Conservation (phyloP, 2,797 vertebrate species). For the Orientallactaga sibirica region DNA sequence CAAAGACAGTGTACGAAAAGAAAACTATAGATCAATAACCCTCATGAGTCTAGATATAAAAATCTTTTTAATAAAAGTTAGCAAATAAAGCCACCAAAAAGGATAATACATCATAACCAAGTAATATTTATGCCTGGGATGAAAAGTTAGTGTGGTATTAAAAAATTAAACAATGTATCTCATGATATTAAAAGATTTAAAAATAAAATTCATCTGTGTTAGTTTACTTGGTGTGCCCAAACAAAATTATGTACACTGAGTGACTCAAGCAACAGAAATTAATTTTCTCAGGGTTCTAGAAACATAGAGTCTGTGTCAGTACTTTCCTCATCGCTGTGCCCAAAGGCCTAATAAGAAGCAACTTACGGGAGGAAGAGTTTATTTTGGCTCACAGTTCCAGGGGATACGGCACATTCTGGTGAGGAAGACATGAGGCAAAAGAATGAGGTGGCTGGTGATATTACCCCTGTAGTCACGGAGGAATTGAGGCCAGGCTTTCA, state of each 20-base stretch:
- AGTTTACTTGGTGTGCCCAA: neutral
- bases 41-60: conserved; percentile 8
- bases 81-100: neutral
- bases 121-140: neutral
- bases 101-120: neutral
- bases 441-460: no score
- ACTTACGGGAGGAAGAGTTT: neutral
- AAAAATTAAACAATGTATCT: conserved; percentile 22
- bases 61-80: neutral
- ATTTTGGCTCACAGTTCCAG: neutral
- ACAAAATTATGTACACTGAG: neutral
- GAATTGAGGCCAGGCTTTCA: no score
- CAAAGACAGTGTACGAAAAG: conserved; percentile 10
- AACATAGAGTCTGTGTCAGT: no score
- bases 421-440: no score
- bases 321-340: neutral
- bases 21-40: neutral
- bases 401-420: neutral
- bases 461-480: no score
- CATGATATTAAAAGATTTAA: conserved; percentile 15
- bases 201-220: conserved; percentile 19
- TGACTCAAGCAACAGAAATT: neutral
- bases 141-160: conserved; percentile 18
- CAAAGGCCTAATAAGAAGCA: neutral
- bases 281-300: conserved; percentile 17